Percentiles rank a stretch among this genome's conserved stretches.
Evolutionary conservation across 2,888 invertebrate species (phyloP).

Genomic region (Erebia aethiops): DNA sequence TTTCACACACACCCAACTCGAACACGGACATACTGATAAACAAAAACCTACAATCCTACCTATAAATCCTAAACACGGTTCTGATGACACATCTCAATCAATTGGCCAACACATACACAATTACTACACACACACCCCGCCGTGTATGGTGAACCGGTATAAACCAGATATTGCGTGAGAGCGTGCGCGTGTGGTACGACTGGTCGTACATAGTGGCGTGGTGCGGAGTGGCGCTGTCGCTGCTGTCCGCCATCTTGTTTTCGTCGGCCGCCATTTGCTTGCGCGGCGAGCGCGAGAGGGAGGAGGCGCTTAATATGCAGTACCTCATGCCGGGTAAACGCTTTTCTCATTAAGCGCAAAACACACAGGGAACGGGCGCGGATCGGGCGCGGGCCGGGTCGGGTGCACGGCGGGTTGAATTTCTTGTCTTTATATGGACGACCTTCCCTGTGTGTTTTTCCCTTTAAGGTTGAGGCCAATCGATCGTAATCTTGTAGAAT

Average conservation of each 20-base stretch:
- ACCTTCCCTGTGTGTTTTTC: too few relatives aligned
- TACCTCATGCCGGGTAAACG: conserved; percentile 96
- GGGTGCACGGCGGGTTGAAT: too few relatives aligned
- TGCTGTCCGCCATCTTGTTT: conserved; percentile 95
- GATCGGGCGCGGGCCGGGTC: too few relatives aligned
- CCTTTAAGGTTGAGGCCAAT: too few relatives aligned
- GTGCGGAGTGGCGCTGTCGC: conserved; percentile 96
- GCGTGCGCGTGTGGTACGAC: conserved; percentile 93
- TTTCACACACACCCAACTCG: background rate
- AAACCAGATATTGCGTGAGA: conserved; percentile 92
- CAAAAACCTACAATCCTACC: too few relatives aligned
- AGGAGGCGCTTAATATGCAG: conserved; percentile 98
- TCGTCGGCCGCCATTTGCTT: conserved; percentile 97
- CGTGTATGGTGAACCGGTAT: conserved; percentile 50
- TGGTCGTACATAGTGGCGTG: conserved; percentile 99
- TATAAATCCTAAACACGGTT: too few relatives aligned
- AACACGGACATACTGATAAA: too few relatives aligned
- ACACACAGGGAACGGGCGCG: too few relatives aligned
- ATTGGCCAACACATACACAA: background rate
- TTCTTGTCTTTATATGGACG: too few relatives aligned
- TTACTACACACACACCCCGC: background rate
- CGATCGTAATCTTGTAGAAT: too few relatives aligned
- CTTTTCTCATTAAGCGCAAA: conserved; percentile 19
- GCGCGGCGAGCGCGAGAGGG: conserved; percentile 95
- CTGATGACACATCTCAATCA: background rate